Evolutionary conservation across 2,113 vertebrate species (phyloP), one percentile per base, ranked within the genome.

Genomic region (rabbit (Oryctolagus cuniculus)): DNA sequence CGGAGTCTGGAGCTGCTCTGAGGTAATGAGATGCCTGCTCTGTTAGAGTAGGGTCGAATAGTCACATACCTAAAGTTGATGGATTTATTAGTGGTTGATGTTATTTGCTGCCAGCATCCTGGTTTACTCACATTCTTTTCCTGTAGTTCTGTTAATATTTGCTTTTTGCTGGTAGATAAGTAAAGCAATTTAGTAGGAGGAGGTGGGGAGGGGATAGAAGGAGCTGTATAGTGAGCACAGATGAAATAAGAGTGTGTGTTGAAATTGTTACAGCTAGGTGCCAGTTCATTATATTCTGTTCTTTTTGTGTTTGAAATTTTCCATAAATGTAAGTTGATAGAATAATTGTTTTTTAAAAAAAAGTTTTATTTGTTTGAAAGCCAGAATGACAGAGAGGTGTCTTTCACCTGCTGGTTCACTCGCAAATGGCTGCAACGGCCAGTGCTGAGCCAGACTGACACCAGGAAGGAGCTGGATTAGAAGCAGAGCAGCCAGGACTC

Each of bases 261-360:
- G 51, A 73, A 53, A 70, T 53, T 69, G 15, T 87, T 90, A 70
- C 61, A 92, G 29, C 72, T 72, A 34, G 77, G 1, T 83, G n/a
- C 81, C 85, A 49, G 44, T 90, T 92, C 34, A 51, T 74, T 90
- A 51, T 51, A 80, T 89, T 66, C 24, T 63, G 22, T 38, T 36
- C 31, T 44, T 10, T 78, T 79, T 74, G 61, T 49, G 38, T 94
- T 87, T 79, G 24, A 87, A 95, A 22, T 90, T 92, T 89, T 73
- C n/a, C 13, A 3, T 61, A 84, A 19, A 36, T 69, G 24, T 75
- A 49, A 93, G 49, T 80, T 88, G 64, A 38, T 70, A 25, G 49
- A 58, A 15, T 58, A 58, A 19, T 58, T 38, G 38, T 38, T 38
- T 21, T 58, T 58, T 58, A 5, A 16, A 58, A 58, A 58, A 21